A percentile compares a stretch with the other conserved stretches of the same genome.
phyloP scores from a whole-genome alignment of 2,113 vertebrate genomes.

The Otis tarda region DNA sequence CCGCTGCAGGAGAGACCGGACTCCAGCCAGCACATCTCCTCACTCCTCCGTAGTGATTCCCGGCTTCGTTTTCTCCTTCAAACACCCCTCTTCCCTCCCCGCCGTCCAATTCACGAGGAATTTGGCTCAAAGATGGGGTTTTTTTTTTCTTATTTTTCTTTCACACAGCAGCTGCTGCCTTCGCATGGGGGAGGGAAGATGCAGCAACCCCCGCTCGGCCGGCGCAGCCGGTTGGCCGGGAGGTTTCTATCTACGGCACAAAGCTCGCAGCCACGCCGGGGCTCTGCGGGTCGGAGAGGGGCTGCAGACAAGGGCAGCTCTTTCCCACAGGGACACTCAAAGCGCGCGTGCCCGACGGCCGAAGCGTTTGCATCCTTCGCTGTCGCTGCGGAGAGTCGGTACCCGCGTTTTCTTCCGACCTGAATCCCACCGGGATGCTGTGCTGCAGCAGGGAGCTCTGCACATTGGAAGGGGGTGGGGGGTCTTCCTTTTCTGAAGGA shows the following conservation, averaged over 20 bases:
- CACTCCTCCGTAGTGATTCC: background rate
- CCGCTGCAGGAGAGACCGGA: background rate
- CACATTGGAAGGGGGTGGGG: background rate
- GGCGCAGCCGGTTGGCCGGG: background rate
- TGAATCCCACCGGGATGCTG: background rate
- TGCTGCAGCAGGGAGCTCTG: background rate
- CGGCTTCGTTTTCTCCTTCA: background rate
- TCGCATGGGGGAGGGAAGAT: background rate
- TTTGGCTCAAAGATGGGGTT: background rate
- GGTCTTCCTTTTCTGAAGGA: background rate
- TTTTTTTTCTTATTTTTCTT: background rate
- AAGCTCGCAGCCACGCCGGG: background rate
- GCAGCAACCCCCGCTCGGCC: background rate
- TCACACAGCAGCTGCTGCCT: conserved; percentile 35
- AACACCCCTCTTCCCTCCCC: background rate
- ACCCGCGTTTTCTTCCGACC: background rate
- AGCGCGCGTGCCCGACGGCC: background rate
- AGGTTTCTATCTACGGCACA: background rate
- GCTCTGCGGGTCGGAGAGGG: background rate
- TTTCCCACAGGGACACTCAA: background rate
- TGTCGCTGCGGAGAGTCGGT: no score
- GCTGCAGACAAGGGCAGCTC: background rate
- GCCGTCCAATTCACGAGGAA: background rate
- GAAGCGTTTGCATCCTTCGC: background rate
- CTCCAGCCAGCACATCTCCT: background rate